Evolutionary conservation across 2,113 vertebrate genomes (phyloP).

Genomic region (Phyllostomus hastatus): DNA sequence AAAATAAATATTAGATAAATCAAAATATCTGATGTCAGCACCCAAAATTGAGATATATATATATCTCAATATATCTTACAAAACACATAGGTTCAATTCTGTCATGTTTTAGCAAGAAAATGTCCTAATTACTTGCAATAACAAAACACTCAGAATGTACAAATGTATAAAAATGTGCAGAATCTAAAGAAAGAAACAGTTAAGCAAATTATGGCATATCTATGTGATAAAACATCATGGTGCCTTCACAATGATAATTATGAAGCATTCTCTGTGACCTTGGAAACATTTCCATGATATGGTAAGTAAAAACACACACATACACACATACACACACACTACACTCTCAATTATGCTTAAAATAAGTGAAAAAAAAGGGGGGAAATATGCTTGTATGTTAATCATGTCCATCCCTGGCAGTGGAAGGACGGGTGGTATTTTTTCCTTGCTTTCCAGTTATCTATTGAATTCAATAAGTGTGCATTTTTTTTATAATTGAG

Average conservation of each 20-base stretch:
- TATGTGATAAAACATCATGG: background rate
- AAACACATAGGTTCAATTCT: background rate
- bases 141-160: background rate
- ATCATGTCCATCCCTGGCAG: background rate
- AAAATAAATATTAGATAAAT: conserved; percentile 29
- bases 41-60: background rate
- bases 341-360: background rate
- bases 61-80: background rate
- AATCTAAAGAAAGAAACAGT: background rate
- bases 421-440: background rate
- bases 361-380: background rate
- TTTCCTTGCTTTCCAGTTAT: background rate
- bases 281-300: background rate
- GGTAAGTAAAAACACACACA: background rate
- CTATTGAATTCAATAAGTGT: background rate
- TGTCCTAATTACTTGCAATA: background rate
- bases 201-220: background rate
- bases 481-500: background rate
- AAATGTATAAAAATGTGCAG: background rate
- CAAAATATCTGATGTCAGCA: background rate
- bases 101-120: background rate
- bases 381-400: background rate
- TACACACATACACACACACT: background rate
- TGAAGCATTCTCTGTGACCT: background rate
- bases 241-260: background rate